Evolutionary conservation across 2,888 invertebrate species (phyloP).

Genomic region (Platycheirus albimanus): DNA sequence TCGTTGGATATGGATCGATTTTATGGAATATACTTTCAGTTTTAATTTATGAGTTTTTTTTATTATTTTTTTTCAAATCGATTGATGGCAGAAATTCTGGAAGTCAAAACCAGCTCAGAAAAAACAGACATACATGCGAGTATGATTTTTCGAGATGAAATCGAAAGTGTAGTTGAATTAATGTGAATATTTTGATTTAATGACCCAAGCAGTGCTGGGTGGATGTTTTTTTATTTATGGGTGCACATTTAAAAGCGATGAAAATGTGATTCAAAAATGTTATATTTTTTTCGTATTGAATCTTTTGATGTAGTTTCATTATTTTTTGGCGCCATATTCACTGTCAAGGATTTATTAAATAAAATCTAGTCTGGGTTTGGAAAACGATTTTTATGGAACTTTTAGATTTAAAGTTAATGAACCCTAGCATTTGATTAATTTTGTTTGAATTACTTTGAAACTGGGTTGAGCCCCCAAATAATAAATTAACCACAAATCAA

Average conservation of each 20-base stretch:
- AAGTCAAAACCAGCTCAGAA: neutral
- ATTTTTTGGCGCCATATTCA: conserved; percentile 13
- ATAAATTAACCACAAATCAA: too few relatives aligned
- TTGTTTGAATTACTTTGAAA: too few relatives aligned
- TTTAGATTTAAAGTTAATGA: too few relatives aligned
- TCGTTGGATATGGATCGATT: neutral
- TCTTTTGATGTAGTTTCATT: neutral
- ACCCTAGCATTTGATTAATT: too few relatives aligned
- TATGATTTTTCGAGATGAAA: neutral
- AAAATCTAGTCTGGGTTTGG: too few relatives aligned
- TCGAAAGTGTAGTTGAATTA: neutral
- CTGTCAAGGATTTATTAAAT: neutral
- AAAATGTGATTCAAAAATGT: too few relatives aligned
- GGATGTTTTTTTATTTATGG: neutral
- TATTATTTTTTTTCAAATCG: neutral
- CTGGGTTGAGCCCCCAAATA: too few relatives aligned
- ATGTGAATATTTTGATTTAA: neutral
- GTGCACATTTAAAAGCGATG: too few relatives aligned
- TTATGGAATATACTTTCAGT: conserved; percentile 19
- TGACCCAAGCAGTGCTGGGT: too few relatives aligned
- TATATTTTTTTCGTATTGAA: too few relatives aligned
- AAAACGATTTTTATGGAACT: too few relatives aligned
- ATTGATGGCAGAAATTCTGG: neutral
- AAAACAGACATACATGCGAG: too few relatives aligned
- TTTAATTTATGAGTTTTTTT: conserved; percentile 11